Conservation (phyloP, 2,797 vertebrate genomes). For the Coregonus suidteri region DNA sequence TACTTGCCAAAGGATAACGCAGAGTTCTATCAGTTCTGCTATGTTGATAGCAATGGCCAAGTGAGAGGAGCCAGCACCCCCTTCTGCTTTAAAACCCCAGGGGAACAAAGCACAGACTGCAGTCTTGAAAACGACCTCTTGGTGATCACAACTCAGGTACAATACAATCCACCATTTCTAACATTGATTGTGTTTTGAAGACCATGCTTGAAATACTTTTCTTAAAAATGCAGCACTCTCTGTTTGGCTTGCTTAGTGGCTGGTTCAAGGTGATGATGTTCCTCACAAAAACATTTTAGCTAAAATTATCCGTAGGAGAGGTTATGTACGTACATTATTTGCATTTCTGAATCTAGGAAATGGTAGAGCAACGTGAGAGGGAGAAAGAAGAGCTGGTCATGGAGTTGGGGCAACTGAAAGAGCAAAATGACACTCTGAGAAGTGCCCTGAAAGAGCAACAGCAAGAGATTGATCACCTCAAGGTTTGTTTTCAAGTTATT, state of each 20-base stretch:
- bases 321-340: background rate
- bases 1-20: conserved; percentile 89
- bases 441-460: conserved; percentile 45
- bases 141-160: conserved; percentile 88
- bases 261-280: background rate
- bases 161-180: background rate
- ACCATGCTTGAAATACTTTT: background rate
- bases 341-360: conserved; percentile 60
- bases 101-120: conserved; percentile 61
- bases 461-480: conserved; percentile 49
- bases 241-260: background rate
- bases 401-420: conserved; percentile 46
- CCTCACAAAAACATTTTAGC: background rate
- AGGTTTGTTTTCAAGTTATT: conserved; percentile 50
- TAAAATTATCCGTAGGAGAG: background rate
- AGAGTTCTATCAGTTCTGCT: conserved; percentile 95
- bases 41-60: conserved; percentile 78
- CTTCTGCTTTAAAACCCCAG: conserved; percentile 80
- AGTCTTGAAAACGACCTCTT: conserved; percentile 79
- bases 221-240: background rate
- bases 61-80: conserved; percentile 88
- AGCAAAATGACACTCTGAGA: conserved; percentile 55
- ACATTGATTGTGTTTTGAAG: background rate
- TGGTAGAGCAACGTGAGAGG: conserved; percentile 77
- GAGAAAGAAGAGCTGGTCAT: conserved; percentile 66